Conservation (phyloP, 2,797 vertebrate genomes). For the Glyptemys insculpta region DNA sequence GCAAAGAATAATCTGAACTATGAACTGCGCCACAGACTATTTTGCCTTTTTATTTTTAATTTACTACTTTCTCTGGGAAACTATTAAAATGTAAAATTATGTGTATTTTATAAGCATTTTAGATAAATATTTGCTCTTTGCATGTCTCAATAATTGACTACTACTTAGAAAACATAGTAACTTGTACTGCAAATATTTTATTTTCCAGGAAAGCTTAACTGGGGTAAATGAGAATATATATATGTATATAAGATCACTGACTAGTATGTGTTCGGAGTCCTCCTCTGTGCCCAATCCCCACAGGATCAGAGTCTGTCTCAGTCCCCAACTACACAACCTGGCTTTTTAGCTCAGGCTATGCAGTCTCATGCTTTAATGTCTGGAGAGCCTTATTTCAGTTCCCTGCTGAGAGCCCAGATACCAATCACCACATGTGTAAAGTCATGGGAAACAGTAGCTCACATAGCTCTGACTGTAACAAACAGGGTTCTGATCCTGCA, state of each 20-base stretch:
- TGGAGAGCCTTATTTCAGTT: neutral
- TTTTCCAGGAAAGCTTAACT: neutral
- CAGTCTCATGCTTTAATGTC: neutral
- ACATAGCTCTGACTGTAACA: neutral
- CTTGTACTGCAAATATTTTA: neutral
- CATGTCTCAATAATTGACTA: constrained; percentile 18
- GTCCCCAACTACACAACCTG: neutral
- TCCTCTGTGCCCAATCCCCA: neutral
- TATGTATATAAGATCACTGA: neutral
- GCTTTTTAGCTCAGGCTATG: neutral
- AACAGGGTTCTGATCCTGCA: neutral
- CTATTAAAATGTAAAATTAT: neutral
- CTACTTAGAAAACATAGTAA: neutral
- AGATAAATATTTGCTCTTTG: constrained; percentile 29
- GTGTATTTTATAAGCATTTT: constrained; percentile 52
- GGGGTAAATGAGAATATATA: neutral
- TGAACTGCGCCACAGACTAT: neutral
- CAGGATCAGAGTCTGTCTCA: neutral
- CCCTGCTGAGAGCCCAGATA: neutral
- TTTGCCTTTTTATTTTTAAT: constrained; percentile 59
- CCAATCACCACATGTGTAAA: neutral
- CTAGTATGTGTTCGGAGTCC: neutral
- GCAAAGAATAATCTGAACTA: neutral
- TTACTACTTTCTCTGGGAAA: constrained; percentile 37
- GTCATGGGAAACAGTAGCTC: neutral